Evolutionary conservation across 1,140 invertebrate species (phyloP).

Genomic region (Conus betulinus): DNA sequence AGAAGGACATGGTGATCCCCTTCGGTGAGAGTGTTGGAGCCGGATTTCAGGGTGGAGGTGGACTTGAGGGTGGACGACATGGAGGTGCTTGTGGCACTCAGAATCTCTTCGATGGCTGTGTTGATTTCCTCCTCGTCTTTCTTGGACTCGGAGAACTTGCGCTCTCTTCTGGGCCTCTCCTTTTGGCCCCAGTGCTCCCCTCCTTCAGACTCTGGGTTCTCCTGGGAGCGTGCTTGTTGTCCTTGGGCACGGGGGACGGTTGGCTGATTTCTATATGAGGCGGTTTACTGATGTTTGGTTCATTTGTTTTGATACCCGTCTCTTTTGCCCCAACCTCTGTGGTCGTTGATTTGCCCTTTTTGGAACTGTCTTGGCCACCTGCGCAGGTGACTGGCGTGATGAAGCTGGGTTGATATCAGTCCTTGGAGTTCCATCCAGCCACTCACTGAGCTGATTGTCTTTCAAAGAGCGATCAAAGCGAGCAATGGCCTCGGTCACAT

Average conservation of each 20-base stretch:
- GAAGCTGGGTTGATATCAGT: background rate
- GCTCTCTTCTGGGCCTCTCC: slow-evolving; percentile 45
- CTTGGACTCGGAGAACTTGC: slow-evolving; percentile 66
- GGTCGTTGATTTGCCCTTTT: background rate
- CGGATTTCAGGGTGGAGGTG: slow-evolving; percentile 46
- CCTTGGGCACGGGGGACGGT: background rate
- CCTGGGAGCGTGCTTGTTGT: background rate
- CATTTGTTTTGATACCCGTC: background rate
- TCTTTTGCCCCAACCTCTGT: background rate
- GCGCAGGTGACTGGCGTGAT: background rate
- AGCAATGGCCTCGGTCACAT: slow-evolving; percentile 49
- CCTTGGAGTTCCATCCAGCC: slow-evolving; percentile 46
- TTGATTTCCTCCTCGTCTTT: slow-evolving; percentile 60
- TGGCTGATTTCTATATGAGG: background rate
- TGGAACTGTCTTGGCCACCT: background rate
- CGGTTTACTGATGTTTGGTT: background rate
- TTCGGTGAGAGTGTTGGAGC: slow-evolving; percentile 60
- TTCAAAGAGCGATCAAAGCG: slow-evolving; percentile 62
- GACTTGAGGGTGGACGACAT: slow-evolving; percentile 51
- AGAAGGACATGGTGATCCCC: slow-evolving; percentile 59
- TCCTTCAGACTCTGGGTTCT: slow-evolving; percentile 37
- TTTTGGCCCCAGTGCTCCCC: slow-evolving; percentile 5
- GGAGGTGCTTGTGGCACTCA: slow-evolving; percentile 61
- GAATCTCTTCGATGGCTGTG: slow-evolving; percentile 71
- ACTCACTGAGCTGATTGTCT: slow-evolving; percentile 56